Percentiles rank a stretch among this genome's conserved stretches.
Conservation (phyloP, 2,113 vertebrate species). For the Falcunculus frontatus region DNA sequence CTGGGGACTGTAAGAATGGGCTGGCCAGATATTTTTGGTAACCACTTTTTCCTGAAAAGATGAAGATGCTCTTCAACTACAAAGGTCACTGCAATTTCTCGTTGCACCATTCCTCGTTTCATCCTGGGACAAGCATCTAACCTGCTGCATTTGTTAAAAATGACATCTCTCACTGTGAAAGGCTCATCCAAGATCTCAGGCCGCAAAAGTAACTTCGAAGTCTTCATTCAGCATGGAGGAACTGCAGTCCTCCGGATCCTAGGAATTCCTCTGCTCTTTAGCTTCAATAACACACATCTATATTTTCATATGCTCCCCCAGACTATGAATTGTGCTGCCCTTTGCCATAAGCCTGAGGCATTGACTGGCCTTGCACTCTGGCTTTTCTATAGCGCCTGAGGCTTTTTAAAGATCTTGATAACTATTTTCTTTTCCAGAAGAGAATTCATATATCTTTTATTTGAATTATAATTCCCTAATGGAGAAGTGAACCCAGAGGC, state of each 20-base stretch:
- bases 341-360: slow-evolving; percentile 18
- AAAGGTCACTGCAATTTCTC: neutral
- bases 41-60: neutral
- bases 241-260: neutral
- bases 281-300: neutral
- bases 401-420: neutral
- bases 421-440: neutral
- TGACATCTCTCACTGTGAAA: neutral
- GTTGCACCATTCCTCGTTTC: neutral
- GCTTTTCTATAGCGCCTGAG: neutral
- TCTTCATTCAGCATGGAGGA: neutral
- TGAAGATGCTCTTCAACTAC: neutral
- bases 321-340: neutral
- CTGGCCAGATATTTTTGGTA: neutral
- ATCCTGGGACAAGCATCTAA: neutral
- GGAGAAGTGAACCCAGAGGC: neutral
- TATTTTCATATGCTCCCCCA: neutral
- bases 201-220: neutral
- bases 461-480: neutral
- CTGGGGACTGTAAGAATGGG: neutral
- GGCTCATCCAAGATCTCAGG: neutral
- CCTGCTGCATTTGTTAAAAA: neutral
- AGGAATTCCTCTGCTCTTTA: neutral
- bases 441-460: neutral
- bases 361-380: neutral